Base-by-base conservation (phyloP, 2,888 invertebrate species). In the Conchocele bisecta region DNA sequence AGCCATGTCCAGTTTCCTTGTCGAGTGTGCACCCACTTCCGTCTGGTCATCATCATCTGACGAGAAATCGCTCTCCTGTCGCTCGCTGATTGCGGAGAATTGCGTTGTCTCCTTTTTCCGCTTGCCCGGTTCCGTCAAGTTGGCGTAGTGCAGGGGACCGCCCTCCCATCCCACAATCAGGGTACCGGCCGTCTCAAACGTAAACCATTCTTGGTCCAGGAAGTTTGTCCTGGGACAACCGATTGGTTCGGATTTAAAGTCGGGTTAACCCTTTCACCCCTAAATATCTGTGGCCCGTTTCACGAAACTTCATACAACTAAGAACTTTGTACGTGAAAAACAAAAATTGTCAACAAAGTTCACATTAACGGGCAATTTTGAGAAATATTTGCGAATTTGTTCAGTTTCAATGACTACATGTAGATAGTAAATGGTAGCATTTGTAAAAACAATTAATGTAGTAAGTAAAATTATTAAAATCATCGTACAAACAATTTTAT, bases 201-300 rank as follows among this genome's bases (percentile, higher is more conserved):
- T 85, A 79, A 90, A 89, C 90, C 90, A 90, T 66, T 90, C 90
- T 35, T 85, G 88, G 68, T 90, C 90, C 64, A 90, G 72, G 79
- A 86, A 89, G 46, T 86, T 83, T 11, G 88, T 89, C 63, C 90
- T 90, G 73, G 7, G 74, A 73, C 48, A 26, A 37, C 28, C n/a
- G n/a, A n/a, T n/a, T n/a, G n/a, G n/a, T n/a, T n/a, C n/a, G n/a
- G n/a, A n/a, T n/a, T n/a, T n/a, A n/a, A n/a, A n/a, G n/a, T n/a
- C n/a, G n/a, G n/a, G n/a, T n/a, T n/a, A n/a, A n/a, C n/a, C n/a
- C n/a, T n/a, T n/a, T n/a, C n/a, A n/a, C n/a, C n/a, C n/a, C n/a
- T n/a, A n/a, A n/a, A n/a, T n/a, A n/a, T n/a, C n/a, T n/a, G n/a
- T n/a, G n/a, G n/a, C n/a, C n/a, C n/a, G n/a, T n/a, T n/a, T n/a